Conservation (phyloP, 2,113 vertebrate species). For the Thunnus maccoyii region DNA sequence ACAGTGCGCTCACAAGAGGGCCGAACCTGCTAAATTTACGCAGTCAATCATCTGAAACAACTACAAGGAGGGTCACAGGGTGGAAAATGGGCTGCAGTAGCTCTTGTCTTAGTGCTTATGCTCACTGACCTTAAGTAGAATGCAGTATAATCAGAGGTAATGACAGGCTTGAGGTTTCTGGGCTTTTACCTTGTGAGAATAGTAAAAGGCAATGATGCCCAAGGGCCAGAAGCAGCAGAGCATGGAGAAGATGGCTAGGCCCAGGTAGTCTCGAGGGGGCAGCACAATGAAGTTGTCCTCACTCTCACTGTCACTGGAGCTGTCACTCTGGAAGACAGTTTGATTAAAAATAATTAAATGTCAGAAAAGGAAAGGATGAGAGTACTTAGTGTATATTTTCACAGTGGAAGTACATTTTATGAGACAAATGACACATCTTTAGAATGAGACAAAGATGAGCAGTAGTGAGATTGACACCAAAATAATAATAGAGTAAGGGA, state of each 20-base stretch:
- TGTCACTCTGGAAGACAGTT: constrained; percentile 89
- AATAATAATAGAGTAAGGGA: constrained; percentile 11
- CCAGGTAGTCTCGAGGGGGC: constrained; percentile 95
- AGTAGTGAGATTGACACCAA: constrained; percentile 2
- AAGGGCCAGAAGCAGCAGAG: constrained; percentile 99
- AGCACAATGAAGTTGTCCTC: constrained; percentile 95
- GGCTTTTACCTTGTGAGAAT: constrained; percentile 95
- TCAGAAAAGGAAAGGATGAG: constrained; percentile 3
- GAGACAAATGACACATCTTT: not conserved
- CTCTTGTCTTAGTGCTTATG: constrained; percentile 59
- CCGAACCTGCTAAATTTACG: constrained; percentile 55
- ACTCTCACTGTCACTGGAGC: constrained; percentile 94
- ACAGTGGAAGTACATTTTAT: not conserved
- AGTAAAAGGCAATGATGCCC: constrained; percentile 98
- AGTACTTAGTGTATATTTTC: not conserved
- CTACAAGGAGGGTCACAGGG: constrained; percentile 27
- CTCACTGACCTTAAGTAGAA: constrained; percentile 76
- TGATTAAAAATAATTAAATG: constrained; percentile 44
- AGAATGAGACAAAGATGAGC: not conserved
- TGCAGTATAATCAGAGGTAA: constrained; percentile 67
- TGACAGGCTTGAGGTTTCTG: constrained; percentile 60
- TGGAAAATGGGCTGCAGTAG: constrained; percentile 57
- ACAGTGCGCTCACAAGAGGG: constrained; percentile 23
- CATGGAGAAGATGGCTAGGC: constrained; percentile 98
- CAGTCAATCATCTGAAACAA: constrained; percentile 66